A percentile compares a stretch with the other conserved stretches of the same genome.
Conservation (phyloP, 2,888 invertebrate genomes). For the Pollenia griseotomentosa region DNA sequence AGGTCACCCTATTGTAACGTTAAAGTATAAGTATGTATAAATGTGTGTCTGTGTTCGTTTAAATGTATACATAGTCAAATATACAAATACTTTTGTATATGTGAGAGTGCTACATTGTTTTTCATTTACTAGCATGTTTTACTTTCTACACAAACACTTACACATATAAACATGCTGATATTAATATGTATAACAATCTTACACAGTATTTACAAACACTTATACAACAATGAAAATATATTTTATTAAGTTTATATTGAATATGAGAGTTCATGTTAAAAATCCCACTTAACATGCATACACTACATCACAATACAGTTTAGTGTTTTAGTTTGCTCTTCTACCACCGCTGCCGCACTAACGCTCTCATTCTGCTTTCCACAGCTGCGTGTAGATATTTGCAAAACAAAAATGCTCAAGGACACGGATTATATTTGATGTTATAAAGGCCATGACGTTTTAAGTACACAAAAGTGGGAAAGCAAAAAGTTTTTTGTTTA, state of each 20-base stretch:
- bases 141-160: constrained; percentile 3
- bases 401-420: constrained; percentile 63
- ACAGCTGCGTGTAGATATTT: constrained; percentile 27
- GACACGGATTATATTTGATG: constrained; percentile 68
- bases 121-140: constrained; percentile 38
- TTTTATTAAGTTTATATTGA: constrained; percentile 63
- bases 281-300: constrained; percentile 65
- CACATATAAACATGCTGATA: not conserved
- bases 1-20: too few relatives aligned
- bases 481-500: constrained; percentile 20
- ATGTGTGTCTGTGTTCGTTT: not conserved
- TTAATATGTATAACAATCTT: not conserved
- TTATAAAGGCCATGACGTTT: constrained; percentile 64
- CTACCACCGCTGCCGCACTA: not conserved
- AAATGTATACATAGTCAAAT: not conserved
- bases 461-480: constrained; percentile 38
- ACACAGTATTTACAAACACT: not conserved
- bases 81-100: not conserved
- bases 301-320: constrained; percentile 40
- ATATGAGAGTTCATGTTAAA: constrained; percentile 63
- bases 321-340: constrained; percentile 40
- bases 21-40: not conserved
- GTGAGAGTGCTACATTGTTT: constrained; percentile 30
- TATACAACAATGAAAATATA: constrained; percentile 5
- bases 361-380: not conserved